Evolutionary conservation across 1,140 invertebrate genomes (phyloP), one percentile per base, ranked within the genome.

Genomic region (Hylaeus volcanicus): DNA sequence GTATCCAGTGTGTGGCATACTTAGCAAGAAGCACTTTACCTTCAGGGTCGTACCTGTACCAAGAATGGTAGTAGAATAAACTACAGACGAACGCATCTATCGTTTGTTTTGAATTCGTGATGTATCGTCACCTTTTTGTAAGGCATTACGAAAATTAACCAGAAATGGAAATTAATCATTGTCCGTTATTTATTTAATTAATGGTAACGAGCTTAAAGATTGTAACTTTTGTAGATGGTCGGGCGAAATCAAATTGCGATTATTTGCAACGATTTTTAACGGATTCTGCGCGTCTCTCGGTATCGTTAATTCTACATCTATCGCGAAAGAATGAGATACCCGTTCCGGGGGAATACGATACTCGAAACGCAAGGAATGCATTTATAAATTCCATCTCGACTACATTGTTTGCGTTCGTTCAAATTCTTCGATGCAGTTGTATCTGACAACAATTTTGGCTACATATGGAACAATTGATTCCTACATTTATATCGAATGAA

Each of bases 1-100:
- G 60, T 79, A 79, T 51, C 69, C 51, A 70, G 26, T 48, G 71
- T 71, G 60, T 83, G 74, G 71, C 81, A 84, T 55, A 79, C 64
- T 83, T 83, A 37, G 53, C 45, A 60, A 51, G 77, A 58, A 79
- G 14, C 58, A 60, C 43, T 83, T 39, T 83, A 63, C 48, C 39
- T 51, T 64, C 68, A 61, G 69, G 72, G 73, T 85, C 83, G 60
- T 11, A 51, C 39, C 11, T n/a, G 81, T 60, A 66, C 51, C n/a
- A 56, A 69, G 65, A 82, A 82, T 45, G 63, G 37, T 41, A 45
- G 43, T 53, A n/a, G n/a, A 82, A 55, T 61, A 58, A 81, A 60
- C 56, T 48, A 55, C 41, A 64, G 71, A 64, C 58, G 53, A 70
- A 72, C 58, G 39, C 14, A 51, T 77, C 58, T 11, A 51, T 9